phyloP scores from a whole-genome alignment of 92 coral and sea anemone species.

The Actinostola sp. region DNA sequence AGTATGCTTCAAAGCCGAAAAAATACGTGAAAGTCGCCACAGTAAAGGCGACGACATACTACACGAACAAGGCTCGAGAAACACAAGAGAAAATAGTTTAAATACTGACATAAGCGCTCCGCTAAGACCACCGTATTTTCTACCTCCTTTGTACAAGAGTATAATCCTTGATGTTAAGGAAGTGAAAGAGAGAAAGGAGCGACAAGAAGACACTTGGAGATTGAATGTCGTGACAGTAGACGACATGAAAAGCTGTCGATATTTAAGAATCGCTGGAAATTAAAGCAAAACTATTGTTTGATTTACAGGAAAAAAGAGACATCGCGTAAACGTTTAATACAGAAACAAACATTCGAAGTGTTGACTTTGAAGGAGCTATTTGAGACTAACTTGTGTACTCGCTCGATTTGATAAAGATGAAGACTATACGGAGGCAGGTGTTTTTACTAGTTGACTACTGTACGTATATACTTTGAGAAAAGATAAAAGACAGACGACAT shows the following conservation, averaged over 20 bases:
- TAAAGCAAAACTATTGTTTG: conserved; percentile 29
- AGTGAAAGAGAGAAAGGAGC: conserved; percentile 39
- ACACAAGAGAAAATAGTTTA: conserved; percentile 20
- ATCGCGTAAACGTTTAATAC: not conserved
- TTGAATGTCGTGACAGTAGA: conserved; percentile 15
- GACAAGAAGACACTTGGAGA: conserved; percentile 5
- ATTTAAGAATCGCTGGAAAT: conserved; percentile 49
- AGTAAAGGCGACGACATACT: not conserved
- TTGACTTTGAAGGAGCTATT: too few relatives aligned
- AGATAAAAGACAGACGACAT: too few relatives aligned
- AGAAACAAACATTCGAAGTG: not conserved
- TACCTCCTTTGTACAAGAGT: conserved; percentile 53
- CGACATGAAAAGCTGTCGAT: conserved; percentile 37
- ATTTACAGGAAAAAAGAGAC: conserved; percentile 1
- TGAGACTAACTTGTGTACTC: too few relatives aligned
- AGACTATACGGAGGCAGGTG: too few relatives aligned
- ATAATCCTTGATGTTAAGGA: conserved; percentile 33
- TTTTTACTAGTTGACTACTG: too few relatives aligned
- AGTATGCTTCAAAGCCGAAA: not conserved
- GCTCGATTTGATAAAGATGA: too few relatives aligned
- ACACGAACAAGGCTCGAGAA: conserved; percentile 5
- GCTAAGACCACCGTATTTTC: conserved; percentile 28
- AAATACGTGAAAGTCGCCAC: not conserved
- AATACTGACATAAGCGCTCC: not conserved
- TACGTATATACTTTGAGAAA: too few relatives aligned